Percentiles rank a stretch among this genome's conserved stretches.
Evolutionary conservation across 2,888 invertebrate genomes (phyloP).

Genomic region (Trachelus troglodyta): DNA sequence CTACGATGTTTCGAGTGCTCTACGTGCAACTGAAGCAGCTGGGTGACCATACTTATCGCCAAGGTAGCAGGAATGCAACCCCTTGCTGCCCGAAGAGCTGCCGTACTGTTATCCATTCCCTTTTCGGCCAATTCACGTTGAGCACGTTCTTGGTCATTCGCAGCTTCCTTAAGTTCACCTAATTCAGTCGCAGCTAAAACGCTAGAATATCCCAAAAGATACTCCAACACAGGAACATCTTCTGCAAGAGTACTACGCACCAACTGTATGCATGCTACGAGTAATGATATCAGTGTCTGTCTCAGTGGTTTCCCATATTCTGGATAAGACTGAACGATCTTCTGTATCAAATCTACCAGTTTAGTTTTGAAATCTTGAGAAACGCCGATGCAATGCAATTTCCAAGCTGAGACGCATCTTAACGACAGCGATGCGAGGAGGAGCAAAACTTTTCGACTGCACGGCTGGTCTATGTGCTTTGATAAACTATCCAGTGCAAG

Average conservation of each 20-base stretch:
- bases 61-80: conserved; percentile 59
- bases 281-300: conserved; percentile 53
- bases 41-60: conserved; percentile 55
- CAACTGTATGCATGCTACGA: conserved; percentile 55
- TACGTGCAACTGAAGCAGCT: conserved; percentile 46
- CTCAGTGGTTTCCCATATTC: conserved; percentile 54
- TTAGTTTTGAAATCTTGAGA: conserved; percentile 41
- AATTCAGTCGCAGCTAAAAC: conserved; percentile 54
- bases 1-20: conserved; percentile 30
- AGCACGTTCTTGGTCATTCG: conserved; percentile 30
- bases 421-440: conserved; percentile 56
- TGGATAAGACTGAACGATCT: conserved; percentile 55
- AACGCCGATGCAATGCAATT: conserved; percentile 50
- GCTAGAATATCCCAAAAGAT: conserved; percentile 55
- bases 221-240: conserved; percentile 53
- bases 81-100: conserved; percentile 36
- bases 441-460: conserved; percentile 52
- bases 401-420: conserved; percentile 57
- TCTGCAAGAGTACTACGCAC: conserved; percentile 48
- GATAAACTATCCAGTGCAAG: conserved; percentile 53
- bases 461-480: conserved; percentile 45
- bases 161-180: conserved; percentile 51
- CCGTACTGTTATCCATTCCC: conserved; percentile 29
- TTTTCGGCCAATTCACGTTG: conserved; percentile 29
- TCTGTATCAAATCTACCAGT: conserved; percentile 53